Conservation (phyloP, 2,113 vertebrate species). For the Tiliqua scincoides region DNA sequence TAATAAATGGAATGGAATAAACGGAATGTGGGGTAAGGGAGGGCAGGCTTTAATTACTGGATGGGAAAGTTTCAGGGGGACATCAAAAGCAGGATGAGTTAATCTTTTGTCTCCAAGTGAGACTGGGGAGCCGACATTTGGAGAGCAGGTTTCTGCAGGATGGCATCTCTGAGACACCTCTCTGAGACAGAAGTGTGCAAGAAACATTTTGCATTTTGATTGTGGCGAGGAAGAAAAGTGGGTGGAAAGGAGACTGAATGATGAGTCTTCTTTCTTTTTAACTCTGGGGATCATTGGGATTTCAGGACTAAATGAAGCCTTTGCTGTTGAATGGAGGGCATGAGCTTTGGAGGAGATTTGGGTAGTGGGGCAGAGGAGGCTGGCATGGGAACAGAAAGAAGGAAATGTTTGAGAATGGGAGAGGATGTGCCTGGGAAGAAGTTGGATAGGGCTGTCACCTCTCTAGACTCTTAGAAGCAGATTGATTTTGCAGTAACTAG, state of each 20-base stretch:
- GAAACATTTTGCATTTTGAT: background rate
- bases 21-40: background rate
- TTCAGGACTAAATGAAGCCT: no score
- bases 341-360: background rate
- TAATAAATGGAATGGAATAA: slow-evolving; percentile 15
- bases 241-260: background rate
- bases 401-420: background rate
- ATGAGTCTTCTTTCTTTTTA: background rate
- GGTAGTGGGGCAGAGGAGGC: no score
- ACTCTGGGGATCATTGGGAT: background rate
- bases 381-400: background rate
- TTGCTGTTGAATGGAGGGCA: background rate
- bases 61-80: slow-evolving; percentile 9
- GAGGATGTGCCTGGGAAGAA: background rate
- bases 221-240: background rate
- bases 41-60: slow-evolving; percentile 2
- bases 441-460: background rate
- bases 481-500: background rate
- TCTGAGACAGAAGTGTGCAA: background rate
- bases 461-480: background rate
- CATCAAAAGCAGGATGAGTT: background rate
- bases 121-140: background rate
- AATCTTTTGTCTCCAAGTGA: slow-evolving; percentile 1
- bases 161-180: no score
- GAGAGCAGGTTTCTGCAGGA: background rate